These are phyloP conservation scores for Tupaia tana DNA, from an alignment of 2,113 vertebrate species.

Conservation along the genomic window DNA sequence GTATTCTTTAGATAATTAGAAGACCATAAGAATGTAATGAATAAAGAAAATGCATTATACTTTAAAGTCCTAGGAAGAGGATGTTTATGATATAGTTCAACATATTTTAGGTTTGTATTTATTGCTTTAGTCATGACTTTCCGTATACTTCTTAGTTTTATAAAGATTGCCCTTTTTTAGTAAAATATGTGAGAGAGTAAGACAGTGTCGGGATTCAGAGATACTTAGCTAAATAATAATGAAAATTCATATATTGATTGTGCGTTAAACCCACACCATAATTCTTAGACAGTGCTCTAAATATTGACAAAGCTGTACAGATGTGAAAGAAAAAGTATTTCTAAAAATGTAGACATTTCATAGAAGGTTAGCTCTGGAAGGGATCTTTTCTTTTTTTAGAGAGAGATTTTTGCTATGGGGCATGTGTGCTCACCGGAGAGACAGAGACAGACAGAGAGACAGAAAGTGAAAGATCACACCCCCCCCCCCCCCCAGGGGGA, in stretches of 20 bases:
- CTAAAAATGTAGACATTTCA: constrained; percentile 62
- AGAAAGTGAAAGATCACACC: too few relatives aligned
- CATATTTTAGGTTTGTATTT: constrained; percentile 26
- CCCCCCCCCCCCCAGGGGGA: too few relatives aligned
- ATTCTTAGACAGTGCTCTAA: constrained; percentile 8
- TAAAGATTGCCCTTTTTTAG: constrained; percentile 52
- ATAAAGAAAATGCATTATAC: constrained; percentile 20
- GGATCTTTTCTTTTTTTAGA: not conserved
- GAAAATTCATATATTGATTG: constrained; percentile 62
- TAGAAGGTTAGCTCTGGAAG: not conserved
- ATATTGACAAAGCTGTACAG: constrained; percentile 57
- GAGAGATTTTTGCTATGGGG: too few relatives aligned
- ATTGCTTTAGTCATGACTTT: not conserved
- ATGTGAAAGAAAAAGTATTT: constrained; percentile 59
- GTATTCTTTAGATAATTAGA: constrained; percentile 46
- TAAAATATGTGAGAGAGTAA: constrained; percentile 35
- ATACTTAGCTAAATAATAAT: constrained; percentile 56
- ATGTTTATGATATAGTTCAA: not conserved
- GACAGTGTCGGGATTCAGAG: constrained; percentile 5
- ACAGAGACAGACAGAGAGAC: too few relatives aligned
- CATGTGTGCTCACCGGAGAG: too few relatives aligned
- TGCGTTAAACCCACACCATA: constrained; percentile 45
- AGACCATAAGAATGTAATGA: not conserved
- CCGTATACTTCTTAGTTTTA: constrained; percentile 36
- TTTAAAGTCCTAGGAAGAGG: constrained; percentile 23